Evolutionary conservation across 2,113 vertebrate genomes (phyloP), one percentile per base, ranked within the genome.

Genomic region (Osmerus mordax): DNA sequence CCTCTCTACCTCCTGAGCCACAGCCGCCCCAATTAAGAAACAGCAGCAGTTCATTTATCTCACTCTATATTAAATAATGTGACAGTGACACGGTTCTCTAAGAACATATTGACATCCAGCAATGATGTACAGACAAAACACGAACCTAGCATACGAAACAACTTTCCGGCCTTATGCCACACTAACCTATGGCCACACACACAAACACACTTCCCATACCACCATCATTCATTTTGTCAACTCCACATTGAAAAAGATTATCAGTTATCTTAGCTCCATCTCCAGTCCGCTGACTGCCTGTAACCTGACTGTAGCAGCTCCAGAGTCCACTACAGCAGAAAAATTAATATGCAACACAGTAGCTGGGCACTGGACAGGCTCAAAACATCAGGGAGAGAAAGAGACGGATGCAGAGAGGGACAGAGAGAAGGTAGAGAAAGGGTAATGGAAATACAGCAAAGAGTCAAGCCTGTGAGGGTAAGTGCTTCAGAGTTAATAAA

Each of bases 391-490:
- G 25, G 23, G 14, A 28, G n/a, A 21, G 7, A 29, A 9, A 66
- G 25, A 21, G 32, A 54, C n/a, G n/a, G 18, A 41, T 3, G 25
- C 15, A 28, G n/a, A 58, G 36, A 59, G 4, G 25, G 32, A 53
- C 18, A 47, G 7, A 47, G 32, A 19, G 28, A 52, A 67, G 15
- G 19, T 23, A 62, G 51, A 16, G 51, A 25, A 52, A 12, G 0
- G n/a, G 4, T 19, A 19, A 74, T 11, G 69, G 41, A 32, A 41
- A 36, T 36, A 28, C 3, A 11, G 36, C 36, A n/a, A 28, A 16
- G 36, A 41, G 63, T 65, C 32, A 63, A 68, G 32, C 55, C 47
- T 53, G 58, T 73, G 60, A 21, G 41, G 23, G 32, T 32, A 32
- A 32, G 29, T 36, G 32, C 32, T 36, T 36, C 32, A 36, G 32